Base-by-base conservation (phyloP, 2,113 vertebrate species). In the Ciconia maguari region DNA sequence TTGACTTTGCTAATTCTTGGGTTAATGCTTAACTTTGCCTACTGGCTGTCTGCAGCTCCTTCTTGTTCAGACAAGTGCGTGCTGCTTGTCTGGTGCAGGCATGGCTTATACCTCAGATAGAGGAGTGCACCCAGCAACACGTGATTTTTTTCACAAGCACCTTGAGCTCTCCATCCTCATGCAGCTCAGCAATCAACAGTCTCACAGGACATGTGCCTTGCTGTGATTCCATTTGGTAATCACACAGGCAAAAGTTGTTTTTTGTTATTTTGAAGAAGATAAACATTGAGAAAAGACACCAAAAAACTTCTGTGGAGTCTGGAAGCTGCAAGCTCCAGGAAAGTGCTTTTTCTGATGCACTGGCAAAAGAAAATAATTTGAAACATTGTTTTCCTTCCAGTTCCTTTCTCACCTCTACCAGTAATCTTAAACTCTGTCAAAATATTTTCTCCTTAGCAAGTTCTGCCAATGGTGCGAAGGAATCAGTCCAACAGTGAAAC, bases 371-470 rank as follows among this genome's bases (percentile, higher is more conserved):
- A 71, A 89, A 51, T 65, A 1, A 44, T 64, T 46, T 60, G 36
- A 82, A 93, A 95, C 34, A 77, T 15, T 94, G 82, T 89, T 96
- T 97, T 81, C 51, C 14, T 94, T 94, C 71, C 70, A 93, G 82
- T 83, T 96, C 79, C 88, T 86, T 94, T 90, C 85, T 92, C 85
- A 94, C 85, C 76, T 90, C 88, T 62, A 86, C 68, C 76, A 96
- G 71, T 75, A 81, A 81, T 84, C 51, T 42, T 92, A 92, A 95
- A 90, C n/a, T 78, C 72, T 96, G 93, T 95, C 90, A 96, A 94
- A 97, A 97, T 94, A 94, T 96, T 97, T 96, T 74, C 66, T 83
- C 51, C 54, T 54, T 85, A 86, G 75, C 16, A 48, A 83, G 42
- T 71, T 92, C 93, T 97, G 96, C 93, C 96, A 95, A 13, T n/a